Conservation (phyloP, 2,113 vertebrate species). For the Hydrolagus affinis region DNA sequence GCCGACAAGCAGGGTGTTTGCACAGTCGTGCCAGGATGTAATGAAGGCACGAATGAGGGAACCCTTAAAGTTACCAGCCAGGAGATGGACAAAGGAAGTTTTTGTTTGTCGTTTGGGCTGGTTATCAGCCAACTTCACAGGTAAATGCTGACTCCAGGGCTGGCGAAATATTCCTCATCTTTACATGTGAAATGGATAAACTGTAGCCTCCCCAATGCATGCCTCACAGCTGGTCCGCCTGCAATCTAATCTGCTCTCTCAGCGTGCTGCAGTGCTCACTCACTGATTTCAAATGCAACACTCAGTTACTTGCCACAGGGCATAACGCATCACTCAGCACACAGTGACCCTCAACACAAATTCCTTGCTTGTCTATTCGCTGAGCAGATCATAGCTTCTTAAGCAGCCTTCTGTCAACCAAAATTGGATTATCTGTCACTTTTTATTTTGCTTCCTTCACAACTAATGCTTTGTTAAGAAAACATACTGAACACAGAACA, state of each 20-base stretch:
- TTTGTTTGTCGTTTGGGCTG: neutral
- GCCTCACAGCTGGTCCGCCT: neutral
- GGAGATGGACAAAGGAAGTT: too few relatives aligned
- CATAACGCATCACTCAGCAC: constrained; percentile 15
- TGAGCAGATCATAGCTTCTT: constrained; percentile 26
- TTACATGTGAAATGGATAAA: neutral
- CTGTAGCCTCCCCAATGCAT: neutral
- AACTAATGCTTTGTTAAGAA: constrained; percentile 12
- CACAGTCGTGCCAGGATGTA: too few relatives aligned
- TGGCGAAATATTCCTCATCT: neutral
- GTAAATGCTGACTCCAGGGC: neutral
- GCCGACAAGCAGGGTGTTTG: too few relatives aligned
- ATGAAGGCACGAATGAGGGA: too few relatives aligned
- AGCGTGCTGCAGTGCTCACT: neutral
- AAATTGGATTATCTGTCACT: constrained; percentile 31
- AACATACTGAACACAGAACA: constrained; percentile 8
- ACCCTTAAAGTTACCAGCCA: too few relatives aligned
- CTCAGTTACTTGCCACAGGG: neutral
- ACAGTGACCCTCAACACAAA: constrained; percentile 24
- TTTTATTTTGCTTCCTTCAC: constrained; percentile 19
- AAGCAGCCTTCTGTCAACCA: constrained; percentile 15
- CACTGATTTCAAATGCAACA: constrained; percentile 11
- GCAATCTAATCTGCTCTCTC: neutral
- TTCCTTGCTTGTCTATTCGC: constrained; percentile 20
- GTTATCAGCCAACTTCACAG: neutral